phyloP scores from a whole-genome alignment of 2,888 invertebrate species.

The Melieria crassipennis region DNA sequence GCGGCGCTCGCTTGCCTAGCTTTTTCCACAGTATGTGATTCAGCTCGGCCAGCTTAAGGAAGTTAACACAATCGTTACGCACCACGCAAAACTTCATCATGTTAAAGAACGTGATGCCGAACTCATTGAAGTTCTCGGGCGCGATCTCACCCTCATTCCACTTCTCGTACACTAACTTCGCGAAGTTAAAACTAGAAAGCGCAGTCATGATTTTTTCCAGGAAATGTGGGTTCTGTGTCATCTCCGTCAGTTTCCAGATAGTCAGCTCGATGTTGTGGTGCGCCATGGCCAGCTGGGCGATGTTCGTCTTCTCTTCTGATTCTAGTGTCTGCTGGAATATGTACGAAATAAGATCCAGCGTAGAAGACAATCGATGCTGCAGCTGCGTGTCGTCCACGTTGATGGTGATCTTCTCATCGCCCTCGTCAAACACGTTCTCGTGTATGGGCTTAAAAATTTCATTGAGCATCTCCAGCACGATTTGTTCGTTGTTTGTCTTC shows the following conservation, averaged over 20 bases:
- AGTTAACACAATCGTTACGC: conserved; percentile 56
- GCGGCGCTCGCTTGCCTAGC: conserved; percentile 58
- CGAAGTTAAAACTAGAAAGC: conserved; percentile 56
- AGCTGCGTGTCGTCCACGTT: conserved; percentile 68
- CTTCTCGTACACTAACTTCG: conserved; percentile 59
- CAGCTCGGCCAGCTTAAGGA: conserved; percentile 63
- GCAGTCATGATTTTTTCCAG: conserved; percentile 55
- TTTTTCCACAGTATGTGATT: conserved; percentile 66
- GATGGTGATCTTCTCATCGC: conserved; percentile 50
- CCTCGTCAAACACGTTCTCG: conserved; percentile 67
- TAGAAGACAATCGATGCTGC: conserved; percentile 69
- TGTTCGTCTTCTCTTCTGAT: conserved; percentile 62
- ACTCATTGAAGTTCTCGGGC: conserved; percentile 56
- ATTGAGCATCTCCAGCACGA: conserved; percentile 70
- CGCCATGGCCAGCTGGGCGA: conserved; percentile 59
- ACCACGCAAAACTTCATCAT: conserved; percentile 62
- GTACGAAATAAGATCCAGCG: conserved; percentile 69
- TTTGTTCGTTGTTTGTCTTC: conserved; percentile 66
- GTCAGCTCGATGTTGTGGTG: conserved; percentile 58
- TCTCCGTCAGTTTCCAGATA: conserved; percentile 61
- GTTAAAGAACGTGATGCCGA: conserved; percentile 63
- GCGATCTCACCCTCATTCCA: conserved; percentile 49
- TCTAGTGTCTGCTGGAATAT: conserved; percentile 69
- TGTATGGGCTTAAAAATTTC: conserved; percentile 71
- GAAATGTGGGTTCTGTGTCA: conserved; percentile 62